Conservation (phyloP, 2,888 invertebrate species). For the Cenopis cana region DNA sequence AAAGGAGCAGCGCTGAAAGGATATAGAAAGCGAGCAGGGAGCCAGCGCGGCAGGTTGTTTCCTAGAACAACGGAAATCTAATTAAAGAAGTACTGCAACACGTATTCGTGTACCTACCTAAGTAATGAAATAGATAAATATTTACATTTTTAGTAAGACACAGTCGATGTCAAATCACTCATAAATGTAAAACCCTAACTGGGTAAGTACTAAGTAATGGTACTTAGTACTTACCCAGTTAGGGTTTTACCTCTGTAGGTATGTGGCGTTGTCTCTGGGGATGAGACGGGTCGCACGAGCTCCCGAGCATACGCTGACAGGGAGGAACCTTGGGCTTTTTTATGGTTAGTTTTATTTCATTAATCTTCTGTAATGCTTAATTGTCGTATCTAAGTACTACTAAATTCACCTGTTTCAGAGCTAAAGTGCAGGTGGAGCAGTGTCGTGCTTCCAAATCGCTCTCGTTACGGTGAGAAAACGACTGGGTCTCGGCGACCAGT, state of each 20-base stretch:
- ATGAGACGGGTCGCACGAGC: too few species aligned
- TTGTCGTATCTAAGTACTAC: neutral
- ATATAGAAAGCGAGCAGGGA: slow-evolving; percentile 1
- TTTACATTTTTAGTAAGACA: neutral
- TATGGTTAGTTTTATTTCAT: neutral
- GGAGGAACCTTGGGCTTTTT: too few species aligned
- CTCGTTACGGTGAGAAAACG: slow-evolving; percentile 20
- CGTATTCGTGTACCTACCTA: neutral
- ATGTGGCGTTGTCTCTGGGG: too few species aligned
- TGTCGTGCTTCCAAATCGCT: slow-evolving; percentile 16
- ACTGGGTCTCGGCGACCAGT: neutral
- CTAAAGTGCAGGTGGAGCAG: slow-evolving; percentile 1
- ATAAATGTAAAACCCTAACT: neutral
- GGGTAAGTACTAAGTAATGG: neutral
- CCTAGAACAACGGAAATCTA: slow-evolving; percentile 22
- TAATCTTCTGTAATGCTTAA: neutral
- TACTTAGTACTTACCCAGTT: neutral
- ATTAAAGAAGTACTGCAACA: slow-evolving; percentile 17
- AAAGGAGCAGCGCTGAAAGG: neutral
- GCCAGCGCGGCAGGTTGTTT: neutral
- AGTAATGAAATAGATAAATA: neutral
- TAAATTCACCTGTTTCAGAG: neutral
- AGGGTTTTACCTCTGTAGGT: too few species aligned
- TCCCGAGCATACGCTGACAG: too few species aligned
- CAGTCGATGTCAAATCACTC: neutral